These are phyloP conservation scores for Luidia sarsii DNA, from an alignment of 53 echinoderm and acorn worm species.

Conservation along the genomic window DNA sequence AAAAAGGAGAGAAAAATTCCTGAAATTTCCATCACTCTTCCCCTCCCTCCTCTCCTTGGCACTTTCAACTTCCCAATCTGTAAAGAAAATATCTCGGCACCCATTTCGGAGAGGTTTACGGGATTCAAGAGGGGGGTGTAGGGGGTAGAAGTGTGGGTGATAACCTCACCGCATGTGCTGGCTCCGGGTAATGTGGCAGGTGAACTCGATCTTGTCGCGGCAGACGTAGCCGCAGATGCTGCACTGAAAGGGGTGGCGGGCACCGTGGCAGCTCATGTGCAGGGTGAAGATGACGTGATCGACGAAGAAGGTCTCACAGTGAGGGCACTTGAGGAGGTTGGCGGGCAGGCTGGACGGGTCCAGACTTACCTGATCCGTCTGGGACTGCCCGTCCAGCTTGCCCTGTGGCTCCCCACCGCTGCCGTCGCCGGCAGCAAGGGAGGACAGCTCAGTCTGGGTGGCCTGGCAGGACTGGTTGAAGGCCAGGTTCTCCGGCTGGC, in stretches of 20 bases:
- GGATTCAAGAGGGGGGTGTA: not conserved
- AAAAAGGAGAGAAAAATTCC: too few species aligned
- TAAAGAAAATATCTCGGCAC: too few species aligned
- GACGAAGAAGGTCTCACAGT: slow-evolving; percentile 93
- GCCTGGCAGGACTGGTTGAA: slow-evolving; percentile 35
- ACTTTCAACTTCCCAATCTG: not conserved
- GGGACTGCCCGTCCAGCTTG: slow-evolving; percentile 67
- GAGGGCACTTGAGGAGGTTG: slow-evolving; percentile 80
- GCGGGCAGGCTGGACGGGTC: slow-evolving; percentile 42
- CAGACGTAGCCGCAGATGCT: slow-evolving; percentile 96
- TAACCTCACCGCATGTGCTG: slow-evolving; percentile 78
- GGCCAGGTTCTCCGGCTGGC: not conserved
- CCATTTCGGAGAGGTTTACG: too few species aligned
- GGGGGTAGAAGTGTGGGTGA: not conserved
- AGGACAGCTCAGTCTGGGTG: slow-evolving; percentile 36
- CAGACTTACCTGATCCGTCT: slow-evolving; percentile 58
- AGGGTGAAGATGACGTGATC: slow-evolving; percentile 97
- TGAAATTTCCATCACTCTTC: too few species aligned
- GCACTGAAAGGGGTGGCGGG: slow-evolving; percentile 93
- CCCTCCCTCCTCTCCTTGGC: slow-evolving; percentile 8
- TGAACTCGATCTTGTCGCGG: slow-evolving; percentile 96
- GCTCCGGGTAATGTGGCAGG: slow-evolving; percentile 97
- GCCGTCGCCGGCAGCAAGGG: too few species aligned
- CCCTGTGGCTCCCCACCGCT: slow-evolving; percentile 44
- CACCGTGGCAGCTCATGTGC: slow-evolving; percentile 99